Conservation (phyloP, 1,140 invertebrate species). For the Drosophila lacertosa region DNA sequence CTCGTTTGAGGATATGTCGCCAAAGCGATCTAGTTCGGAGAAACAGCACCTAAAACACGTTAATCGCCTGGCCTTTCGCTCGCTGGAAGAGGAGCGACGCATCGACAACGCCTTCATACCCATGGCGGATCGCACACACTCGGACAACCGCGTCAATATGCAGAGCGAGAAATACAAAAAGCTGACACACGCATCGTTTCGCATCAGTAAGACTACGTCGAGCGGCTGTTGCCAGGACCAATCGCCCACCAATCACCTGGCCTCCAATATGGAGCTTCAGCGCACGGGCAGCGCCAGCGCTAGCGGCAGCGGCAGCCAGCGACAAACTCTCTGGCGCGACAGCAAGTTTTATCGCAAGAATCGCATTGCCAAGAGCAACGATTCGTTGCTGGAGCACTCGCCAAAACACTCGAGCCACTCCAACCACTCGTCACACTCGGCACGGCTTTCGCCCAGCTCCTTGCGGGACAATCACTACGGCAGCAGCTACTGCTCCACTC, state of each 20-base stretch:
- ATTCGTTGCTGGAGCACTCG: slow-evolving; percentile 78
- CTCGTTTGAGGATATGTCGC: slow-evolving; percentile 84
- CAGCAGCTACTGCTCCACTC: slow-evolving; percentile 61
- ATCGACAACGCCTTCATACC: slow-evolving; percentile 83
- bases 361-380: slow-evolving; percentile 83
- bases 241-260: slow-evolving; percentile 53
- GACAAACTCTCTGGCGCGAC: slow-evolving; percentile 79
- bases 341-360: slow-evolving; percentile 83
- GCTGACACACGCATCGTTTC: slow-evolving; percentile 79
- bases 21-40: slow-evolving; percentile 43
- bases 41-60: slow-evolving; percentile 78
- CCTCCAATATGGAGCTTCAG: slow-evolving; percentile 64
- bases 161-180: slow-evolving; percentile 83
- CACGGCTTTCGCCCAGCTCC: slow-evolving; percentile 71
- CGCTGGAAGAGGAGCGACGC: slow-evolving; percentile 82
- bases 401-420: slow-evolving; percentile 55
- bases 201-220: slow-evolving; percentile 74
- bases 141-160: slow-evolving; percentile 82
- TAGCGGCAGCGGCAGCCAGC: slow-evolving; percentile 38
- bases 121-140: slow-evolving; percentile 80
- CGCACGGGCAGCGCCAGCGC: slow-evolving; percentile 54
- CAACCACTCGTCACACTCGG: slow-evolving; percentile 53
- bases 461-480: slow-evolving; percentile 79
- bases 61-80: slow-evolving; percentile 80
- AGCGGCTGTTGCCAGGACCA: slow-evolving; percentile 44